Evolutionary conservation across 2,888 invertebrate genomes (phyloP), one percentile per base, ranked within the genome.

Genomic region (Nomada goodeniana): DNA sequence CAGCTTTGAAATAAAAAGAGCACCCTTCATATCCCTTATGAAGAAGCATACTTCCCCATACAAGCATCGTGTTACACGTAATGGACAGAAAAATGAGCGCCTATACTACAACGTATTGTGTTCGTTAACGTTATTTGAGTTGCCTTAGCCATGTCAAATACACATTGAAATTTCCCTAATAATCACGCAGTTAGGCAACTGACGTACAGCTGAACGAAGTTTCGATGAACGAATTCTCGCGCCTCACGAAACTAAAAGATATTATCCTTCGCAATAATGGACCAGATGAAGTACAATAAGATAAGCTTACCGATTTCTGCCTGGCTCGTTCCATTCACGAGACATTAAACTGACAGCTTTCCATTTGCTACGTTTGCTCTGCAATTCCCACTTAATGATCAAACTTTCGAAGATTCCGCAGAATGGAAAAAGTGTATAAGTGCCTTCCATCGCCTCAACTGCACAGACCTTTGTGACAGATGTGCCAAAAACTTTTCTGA

Each of bases 311-410:
- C 15, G 67, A 69, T 57, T 69, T 44, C 26, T n/a, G 26, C 44
- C 69, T 13, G 44, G 57, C 26, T 55, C 0, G 23, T 57, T 57
- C 57, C 18, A 59, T 57, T 69, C 69, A 13, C 44, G 57, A 69
- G n/a, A 57, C 57, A 69, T 57, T 69, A 57, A 26, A 69, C 57
- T 69, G 69, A 69, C 69, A 69, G 69, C 44, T 59, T 57, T 57
- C 69, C 69, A 69, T 69, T 69, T 69, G 69, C 57, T 69, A 69
- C 57, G 69, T 57, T 69, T 18, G 44, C 57, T 57, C 26, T 57
- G 57, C 44, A 57, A 69, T 57, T 57, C 26, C 26, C 57, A 36
- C 36, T 57, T 69, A 69, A 57, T 57, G 69, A 44, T 44, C n/a
- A 57, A 69, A 69, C 57, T 69, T 69, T 20, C 44, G 13, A 57